Evolutionary conservation across 2,797 vertebrate species (phyloP).

Genomic region (Botia kubotai): DNA sequence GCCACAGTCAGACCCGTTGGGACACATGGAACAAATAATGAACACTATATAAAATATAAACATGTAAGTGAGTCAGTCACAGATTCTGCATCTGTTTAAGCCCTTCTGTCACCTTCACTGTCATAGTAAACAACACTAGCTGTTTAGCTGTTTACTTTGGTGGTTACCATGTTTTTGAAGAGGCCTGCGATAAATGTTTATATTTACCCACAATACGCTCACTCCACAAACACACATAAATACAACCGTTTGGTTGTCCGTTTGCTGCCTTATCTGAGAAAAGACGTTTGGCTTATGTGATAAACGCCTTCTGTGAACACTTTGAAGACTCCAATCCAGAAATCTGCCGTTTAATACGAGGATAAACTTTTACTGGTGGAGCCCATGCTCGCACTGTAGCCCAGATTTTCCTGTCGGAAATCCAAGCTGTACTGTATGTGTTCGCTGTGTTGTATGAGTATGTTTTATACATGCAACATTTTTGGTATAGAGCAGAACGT

Average conservation of each 20-base stretch:
- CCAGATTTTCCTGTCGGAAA: neutral
- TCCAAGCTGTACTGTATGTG: neutral
- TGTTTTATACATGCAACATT: neutral
- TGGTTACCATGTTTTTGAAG: neutral
- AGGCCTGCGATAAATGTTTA: neutral
- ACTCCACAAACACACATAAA: neutral
- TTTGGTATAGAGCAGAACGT: too few relatives aligned
- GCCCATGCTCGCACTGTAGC: neutral
- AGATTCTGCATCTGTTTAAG: neutral
- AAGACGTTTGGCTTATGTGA: neutral
- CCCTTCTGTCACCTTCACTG: neutral
- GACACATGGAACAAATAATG: neutral
- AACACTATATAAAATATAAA: conserved; percentile 8
- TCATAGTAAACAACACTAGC: neutral
- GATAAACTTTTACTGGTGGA: neutral
- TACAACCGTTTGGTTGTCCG: neutral
- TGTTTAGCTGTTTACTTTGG: neutral
- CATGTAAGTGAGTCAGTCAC: conserved; percentile 1
- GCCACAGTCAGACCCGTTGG: neutral
- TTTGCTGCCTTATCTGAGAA: neutral
- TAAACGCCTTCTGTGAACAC: neutral
- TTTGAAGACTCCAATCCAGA: neutral
- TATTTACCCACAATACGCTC: neutral
- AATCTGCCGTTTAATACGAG: neutral
- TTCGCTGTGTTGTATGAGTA: neutral